Evolutionary conservation across 2,888 invertebrate genomes (phyloP).

Genomic region (Ischnus inquisitorius): DNA sequence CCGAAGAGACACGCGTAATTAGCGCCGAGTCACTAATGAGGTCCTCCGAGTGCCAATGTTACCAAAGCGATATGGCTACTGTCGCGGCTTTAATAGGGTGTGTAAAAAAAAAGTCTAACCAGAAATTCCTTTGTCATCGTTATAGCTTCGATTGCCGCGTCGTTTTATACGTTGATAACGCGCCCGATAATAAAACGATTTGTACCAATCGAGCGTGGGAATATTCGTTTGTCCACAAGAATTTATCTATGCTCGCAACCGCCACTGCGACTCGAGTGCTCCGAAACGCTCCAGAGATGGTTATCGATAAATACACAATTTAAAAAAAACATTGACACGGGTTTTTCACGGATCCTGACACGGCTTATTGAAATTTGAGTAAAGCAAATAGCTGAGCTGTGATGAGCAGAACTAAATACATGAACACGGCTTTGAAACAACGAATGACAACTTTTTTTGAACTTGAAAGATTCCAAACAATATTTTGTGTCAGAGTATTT

Average conservation of each 20-base stretch:
- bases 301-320: too few relatives aligned
- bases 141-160: neutral
- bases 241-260: neutral
- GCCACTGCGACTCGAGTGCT: neutral
- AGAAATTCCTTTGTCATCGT: constrained; percentile 68
- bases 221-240: neutral
- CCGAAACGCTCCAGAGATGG: neutral
- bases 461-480: too few relatives aligned
- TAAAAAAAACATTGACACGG: too few relatives aligned
- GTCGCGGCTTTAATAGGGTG: constrained; percentile 73
- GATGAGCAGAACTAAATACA: too few relatives aligned
- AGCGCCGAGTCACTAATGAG: constrained; percentile 81
- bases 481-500: too few relatives aligned
- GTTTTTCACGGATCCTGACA: too few relatives aligned
- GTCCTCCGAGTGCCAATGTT: constrained; percentile 70
- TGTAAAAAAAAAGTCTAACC: constrained; percentile 68
- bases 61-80: constrained; percentile 44
- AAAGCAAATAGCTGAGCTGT: too few relatives aligned
- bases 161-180: constrained; percentile 1
- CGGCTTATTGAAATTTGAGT: too few relatives aligned
- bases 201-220: constrained; percentile 1
- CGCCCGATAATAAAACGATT: neutral
- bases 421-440: too few relatives aligned
- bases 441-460: too few relatives aligned
- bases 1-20: constrained; percentile 79